These are phyloP conservation scores for Notamacropus eugenii DNA, from an alignment of 2,797 vertebrate species.

Conservation along the genomic window DNA sequence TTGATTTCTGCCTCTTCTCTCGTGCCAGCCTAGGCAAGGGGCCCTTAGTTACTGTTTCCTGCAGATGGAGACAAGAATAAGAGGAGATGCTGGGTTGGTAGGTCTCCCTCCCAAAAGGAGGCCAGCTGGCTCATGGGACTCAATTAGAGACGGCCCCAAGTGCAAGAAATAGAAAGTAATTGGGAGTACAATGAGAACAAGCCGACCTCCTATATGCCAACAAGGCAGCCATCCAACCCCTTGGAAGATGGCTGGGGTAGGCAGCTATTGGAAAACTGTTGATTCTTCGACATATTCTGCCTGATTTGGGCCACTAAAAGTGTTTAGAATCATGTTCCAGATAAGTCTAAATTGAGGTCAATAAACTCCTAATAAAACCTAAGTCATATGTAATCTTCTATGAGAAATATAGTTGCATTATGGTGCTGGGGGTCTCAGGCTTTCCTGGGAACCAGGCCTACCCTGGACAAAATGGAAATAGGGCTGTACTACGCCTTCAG, in stretches of 20 bases:
- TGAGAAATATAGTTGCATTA: background rate
- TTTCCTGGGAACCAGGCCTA: background rate
- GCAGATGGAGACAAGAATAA: conserved; percentile 34
- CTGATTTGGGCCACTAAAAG: background rate
- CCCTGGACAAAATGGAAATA: background rate
- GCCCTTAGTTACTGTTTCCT: conserved; percentile 54
- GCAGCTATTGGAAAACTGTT: conserved; percentile 13
- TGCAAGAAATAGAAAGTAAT: conserved; percentile 21
- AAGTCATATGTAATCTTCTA: conserved; percentile 11
- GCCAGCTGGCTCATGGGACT: background rate
- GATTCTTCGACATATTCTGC: background rate
- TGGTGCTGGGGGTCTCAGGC: background rate
- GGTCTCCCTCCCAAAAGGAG: background rate
- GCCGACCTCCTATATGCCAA: background rate
- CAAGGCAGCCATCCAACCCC: background rate
- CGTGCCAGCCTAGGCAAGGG: conserved; percentile 31
- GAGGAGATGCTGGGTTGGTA: conserved; percentile 10
- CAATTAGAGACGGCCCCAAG: background rate
- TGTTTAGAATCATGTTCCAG: background rate
- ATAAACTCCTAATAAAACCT: background rate
- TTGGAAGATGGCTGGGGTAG: background rate
- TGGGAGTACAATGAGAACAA: background rate
- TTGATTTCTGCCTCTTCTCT: conserved; percentile 63
- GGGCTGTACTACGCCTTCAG: too few species aligned
- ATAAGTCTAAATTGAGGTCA: conserved; percentile 5